Conservation (phyloP, 1,140 invertebrate species). For the Euschistus heros region DNA sequence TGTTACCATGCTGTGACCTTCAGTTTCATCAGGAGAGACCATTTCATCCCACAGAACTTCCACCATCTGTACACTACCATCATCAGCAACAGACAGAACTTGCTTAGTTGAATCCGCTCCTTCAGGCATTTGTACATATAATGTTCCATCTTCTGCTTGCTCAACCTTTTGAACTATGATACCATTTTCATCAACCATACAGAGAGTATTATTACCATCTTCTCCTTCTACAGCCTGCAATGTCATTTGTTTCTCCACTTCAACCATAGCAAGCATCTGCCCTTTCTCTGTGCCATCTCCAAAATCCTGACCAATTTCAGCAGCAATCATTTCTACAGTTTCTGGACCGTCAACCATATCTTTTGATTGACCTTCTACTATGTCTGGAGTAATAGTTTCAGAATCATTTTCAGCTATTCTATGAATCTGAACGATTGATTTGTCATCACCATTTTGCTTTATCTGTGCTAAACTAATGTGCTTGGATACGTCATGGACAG, state of each 20-base stretch:
- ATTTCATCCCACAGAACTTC: constrained; percentile 33
- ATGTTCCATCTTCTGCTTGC: constrained; percentile 30
- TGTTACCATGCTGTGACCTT: constrained; percentile 20
- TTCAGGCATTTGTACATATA: constrained; percentile 32
- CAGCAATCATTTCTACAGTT: constrained; percentile 30
- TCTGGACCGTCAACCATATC: constrained; percentile 9
- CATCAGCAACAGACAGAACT: constrained; percentile 30
- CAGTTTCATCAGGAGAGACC: constrained; percentile 20
- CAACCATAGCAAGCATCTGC: constrained; percentile 20
- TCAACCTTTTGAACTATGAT: constrained; percentile 30
- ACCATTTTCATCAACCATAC: constrained; percentile 30
- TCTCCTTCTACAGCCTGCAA: constrained; percentile 23
- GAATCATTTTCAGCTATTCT: not conserved
- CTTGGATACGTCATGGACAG: not conserved
- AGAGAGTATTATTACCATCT: constrained; percentile 27
- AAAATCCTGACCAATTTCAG: constrained; percentile 19
- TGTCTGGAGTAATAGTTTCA: constrained; percentile 16
- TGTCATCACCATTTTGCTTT: constrained; percentile 21
- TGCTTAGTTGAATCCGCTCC: constrained; percentile 28
- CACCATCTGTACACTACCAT: constrained; percentile 33
- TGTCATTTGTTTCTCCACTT: constrained; percentile 21
- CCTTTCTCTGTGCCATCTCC: not conserved
- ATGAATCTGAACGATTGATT: not conserved
- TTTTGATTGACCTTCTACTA: not conserved
- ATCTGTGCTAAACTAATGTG: not conserved